Evolutionary conservation across 2,113 vertebrate genomes (phyloP).

Genomic region (Synodontis membranacea): DNA sequence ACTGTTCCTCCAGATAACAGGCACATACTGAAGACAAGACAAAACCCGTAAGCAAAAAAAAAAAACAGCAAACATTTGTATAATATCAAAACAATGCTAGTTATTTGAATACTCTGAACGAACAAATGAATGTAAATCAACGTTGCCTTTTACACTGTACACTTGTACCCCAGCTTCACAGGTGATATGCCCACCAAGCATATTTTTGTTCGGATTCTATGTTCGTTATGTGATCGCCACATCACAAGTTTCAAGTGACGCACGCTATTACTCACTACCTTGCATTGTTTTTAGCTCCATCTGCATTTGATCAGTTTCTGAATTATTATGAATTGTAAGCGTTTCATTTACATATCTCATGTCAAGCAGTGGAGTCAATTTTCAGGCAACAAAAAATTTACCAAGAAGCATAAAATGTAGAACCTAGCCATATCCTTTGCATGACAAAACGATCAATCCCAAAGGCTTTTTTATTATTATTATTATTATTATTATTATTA

Average conservation of each 20-base stretch:
- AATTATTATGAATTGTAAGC: background rate
- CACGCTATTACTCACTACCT: background rate
- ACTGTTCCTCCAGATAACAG: constrained; percentile 72
- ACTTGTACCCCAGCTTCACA: background rate
- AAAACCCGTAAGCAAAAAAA: background rate
- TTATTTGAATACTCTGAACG: background rate
- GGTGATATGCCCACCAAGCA: background rate
- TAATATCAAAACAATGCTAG: background rate
- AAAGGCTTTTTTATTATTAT: background rate
- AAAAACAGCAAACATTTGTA: background rate
- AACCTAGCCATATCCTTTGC: background rate
- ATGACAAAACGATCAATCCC: background rate
- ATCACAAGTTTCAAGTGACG: background rate
- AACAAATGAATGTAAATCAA: background rate
- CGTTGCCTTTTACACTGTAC: background rate
- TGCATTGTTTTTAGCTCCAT: background rate
- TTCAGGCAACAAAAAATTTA: background rate
- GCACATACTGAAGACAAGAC: constrained; percentile 67
- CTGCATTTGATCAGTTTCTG: too few relatives aligned
- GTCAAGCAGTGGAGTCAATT: background rate
- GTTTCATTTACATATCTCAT: background rate
- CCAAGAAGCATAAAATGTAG: background rate
- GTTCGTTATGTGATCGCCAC: background rate
- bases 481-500: too few relatives aligned
- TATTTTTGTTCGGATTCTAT: background rate